A percentile compares a stretch with the other conserved stretches of the same genome.
phyloP scores from a whole-genome alignment of 2,797 vertebrate species.

The Tarsius wallacei region DNA sequence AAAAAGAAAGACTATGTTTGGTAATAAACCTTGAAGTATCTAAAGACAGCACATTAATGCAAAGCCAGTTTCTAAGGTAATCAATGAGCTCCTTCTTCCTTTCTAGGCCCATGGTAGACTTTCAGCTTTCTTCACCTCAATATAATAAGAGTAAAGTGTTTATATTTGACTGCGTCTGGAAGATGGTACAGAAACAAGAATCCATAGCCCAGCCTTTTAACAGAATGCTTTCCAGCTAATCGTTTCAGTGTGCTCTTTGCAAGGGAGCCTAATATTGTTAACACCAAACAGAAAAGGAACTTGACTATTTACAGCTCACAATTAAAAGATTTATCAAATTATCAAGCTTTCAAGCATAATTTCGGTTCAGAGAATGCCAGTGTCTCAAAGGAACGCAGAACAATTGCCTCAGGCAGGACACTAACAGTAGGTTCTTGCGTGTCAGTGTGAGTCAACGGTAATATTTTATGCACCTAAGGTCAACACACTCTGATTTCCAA shows the following conservation, averaged over 20 bases:
- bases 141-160: conserved; percentile 42
- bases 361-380: conserved; percentile 72
- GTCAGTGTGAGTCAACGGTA: conserved; percentile 43
- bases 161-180: conserved; percentile 32
- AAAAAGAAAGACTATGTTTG: neutral
- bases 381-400: conserved; percentile 56
- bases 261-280: conserved; percentile 52
- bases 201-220: conserved; percentile 43
- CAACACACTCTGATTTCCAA: conserved; percentile 67
- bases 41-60: conserved; percentile 24
- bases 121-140: conserved; percentile 67
- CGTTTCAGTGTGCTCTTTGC: conserved; percentile 67
- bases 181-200: conserved; percentile 14
- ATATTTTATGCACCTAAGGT: conserved; percentile 61
- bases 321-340: conserved; percentile 81
- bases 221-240: conserved; percentile 68
- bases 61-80: conserved; percentile 57
- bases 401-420: conserved; percentile 47
- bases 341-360: conserved; percentile 74
- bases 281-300: conserved; percentile 37
- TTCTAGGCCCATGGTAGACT: conserved; percentile 8
- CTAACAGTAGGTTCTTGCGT: neutral
- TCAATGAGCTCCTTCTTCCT: neutral
- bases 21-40: neutral
- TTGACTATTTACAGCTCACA: conserved; percentile 67